Evolutionary conservation across 2,797 vertebrate species (phyloP).

Genomic region (Rhinogobio ventralis): DNA sequence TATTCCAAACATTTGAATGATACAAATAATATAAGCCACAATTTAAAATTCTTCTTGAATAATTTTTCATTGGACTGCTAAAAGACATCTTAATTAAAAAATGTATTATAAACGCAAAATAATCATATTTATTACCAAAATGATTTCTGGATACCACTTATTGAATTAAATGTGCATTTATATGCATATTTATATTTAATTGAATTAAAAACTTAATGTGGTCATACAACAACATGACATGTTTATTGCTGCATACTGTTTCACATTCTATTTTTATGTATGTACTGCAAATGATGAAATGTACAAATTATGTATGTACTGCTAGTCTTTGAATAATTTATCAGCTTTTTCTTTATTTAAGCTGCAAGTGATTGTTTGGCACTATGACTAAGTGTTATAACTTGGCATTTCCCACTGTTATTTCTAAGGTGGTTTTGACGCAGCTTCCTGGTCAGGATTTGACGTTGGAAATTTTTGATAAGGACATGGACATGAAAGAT

Average conservation of each 20-base stretch:
- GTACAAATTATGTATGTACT: too few species aligned
- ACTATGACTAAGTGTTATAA: background rate
- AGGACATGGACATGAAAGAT: constrained; percentile 91
- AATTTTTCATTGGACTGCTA: background rate
- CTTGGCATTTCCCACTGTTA: background rate
- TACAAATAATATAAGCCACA: too few species aligned
- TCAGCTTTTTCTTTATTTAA: background rate
- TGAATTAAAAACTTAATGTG: background rate
- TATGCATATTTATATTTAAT: background rate
- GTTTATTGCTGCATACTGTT: background rate
- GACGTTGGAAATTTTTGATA: constrained; percentile 87
- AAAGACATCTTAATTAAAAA: background rate
- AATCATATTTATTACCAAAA: background rate
- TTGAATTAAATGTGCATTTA: background rate
- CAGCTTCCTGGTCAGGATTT: constrained; percentile 89
- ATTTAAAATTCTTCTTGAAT: too few species aligned
- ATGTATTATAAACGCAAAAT: background rate
- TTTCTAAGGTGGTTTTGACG: constrained; percentile 83
- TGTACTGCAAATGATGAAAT: background rate
- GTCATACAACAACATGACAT: background rate
- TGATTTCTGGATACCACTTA: background rate
- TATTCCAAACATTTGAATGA: too few species aligned
- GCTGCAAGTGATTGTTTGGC: background rate
- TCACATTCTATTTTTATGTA: background rate
- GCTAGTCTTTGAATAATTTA: background rate